These are phyloP conservation scores for Himantopus leucocephalus DNA, from an alignment of 2,113 vertebrate genomes.

Conservation along the genomic window DNA sequence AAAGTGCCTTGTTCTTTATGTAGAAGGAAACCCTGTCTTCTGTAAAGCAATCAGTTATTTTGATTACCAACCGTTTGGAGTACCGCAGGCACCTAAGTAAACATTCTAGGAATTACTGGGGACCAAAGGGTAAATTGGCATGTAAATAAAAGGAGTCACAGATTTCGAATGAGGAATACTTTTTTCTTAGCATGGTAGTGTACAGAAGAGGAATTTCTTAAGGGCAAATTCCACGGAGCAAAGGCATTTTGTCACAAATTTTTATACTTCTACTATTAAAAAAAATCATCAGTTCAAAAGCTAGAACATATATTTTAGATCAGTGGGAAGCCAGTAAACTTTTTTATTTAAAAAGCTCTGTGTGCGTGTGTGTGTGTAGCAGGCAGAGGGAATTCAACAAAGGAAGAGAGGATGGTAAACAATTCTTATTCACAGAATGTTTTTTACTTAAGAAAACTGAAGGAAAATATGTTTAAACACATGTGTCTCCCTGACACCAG, in stretches of 20 bases:
- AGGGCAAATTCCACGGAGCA: background rate
- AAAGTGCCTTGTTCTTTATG: slow-evolving; percentile 17
- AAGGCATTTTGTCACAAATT: background rate
- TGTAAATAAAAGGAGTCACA: slow-evolving; percentile 13
- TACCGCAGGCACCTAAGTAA: slow-evolving; percentile 25
- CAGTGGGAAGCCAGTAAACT: background rate
- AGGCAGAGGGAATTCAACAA: background rate
- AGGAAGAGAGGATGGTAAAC: background rate
- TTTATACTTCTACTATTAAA: background rate
- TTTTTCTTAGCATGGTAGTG: background rate
- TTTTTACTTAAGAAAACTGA: background rate
- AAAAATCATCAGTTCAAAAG: background rate
- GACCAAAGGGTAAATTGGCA: slow-evolving; percentile 12
- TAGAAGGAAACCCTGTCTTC: background rate
- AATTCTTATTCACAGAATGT: background rate
- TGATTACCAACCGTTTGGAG: background rate
- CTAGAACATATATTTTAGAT: background rate
- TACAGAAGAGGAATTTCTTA: background rate
- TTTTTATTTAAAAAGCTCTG: background rate
- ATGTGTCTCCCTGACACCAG: background rate
- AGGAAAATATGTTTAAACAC: background rate
- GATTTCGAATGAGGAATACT: background rate
- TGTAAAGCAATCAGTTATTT: slow-evolving; percentile 37
- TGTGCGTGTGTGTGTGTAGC: background rate
- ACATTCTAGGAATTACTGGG: slow-evolving; percentile 30